Base-by-base conservation (phyloP, 2,797 vertebrate genomes). In the Acanthurus tractus region DNA sequence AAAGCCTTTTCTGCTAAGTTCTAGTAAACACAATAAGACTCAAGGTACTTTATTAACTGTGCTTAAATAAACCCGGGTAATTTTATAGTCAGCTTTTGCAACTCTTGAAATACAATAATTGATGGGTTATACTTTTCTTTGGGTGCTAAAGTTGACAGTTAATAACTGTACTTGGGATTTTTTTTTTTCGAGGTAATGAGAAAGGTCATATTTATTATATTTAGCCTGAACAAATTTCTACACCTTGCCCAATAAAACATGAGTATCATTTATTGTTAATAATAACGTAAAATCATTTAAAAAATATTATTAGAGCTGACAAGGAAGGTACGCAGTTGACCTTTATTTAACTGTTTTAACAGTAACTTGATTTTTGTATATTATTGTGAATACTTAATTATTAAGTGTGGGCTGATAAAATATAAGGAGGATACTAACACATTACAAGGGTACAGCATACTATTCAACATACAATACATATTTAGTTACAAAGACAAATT, bases 161-260 rank as follows among this genome's bases (percentile, higher is more conserved):
- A 44, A 13, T 44, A 36, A 64, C 13, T 17, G 2, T 71, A 65
- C 50, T 70, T 50, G 65, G 76, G 36, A 40, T 63, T 70, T 53
- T 58, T 71, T 54, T 63, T 70, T 53, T 58, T 71, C 57, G 23
- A 56, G 57, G 49, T 53, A 65, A 80, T 57, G 1, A 70, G 66
- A 66, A 49, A 59, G 53, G 11, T 29, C 40, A 18, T 3, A 61
- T 42, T 49, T 52, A 73, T 73, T 69, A 46, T 79, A 48, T n/a
- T 62, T 23, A 54, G 36, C 4, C 54, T 29, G 29, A 29, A 29
- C 29, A 29, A 29, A 29, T 29, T 29, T 29, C 4, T 8, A 12
- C 15, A 29, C 22, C 22, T 55, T n/a, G 50, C 11, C 46, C 4
- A 36, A 23, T 50, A 12, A 14, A 63, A 58, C 36, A n/a, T 52